These are phyloP conservation scores for Macaca mulatta DNA, from an alignment of 2,113 vertebrate genomes.

Conservation along the genomic window DNA sequence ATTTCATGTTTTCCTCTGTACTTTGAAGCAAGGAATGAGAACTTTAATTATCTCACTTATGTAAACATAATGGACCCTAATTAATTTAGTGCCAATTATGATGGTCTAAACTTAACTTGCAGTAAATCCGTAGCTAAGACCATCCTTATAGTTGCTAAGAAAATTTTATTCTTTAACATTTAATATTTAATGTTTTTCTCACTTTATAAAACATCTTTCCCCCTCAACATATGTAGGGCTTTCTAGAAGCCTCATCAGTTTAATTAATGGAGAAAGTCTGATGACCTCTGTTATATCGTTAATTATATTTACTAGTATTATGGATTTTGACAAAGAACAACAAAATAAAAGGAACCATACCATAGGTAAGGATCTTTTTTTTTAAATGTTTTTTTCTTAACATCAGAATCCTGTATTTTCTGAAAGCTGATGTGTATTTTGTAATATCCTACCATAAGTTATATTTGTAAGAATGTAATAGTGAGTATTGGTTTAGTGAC, in stretches of 20 bases:
- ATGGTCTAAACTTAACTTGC: neutral
- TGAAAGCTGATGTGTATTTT: neutral
- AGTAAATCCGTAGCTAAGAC: neutral
- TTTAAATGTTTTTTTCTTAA: slow-evolving; percentile 7
- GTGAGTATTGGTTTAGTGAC: neutral
- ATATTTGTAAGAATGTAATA: neutral
- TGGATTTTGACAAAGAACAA: neutral
- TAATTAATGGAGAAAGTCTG: slow-evolving; percentile 76
- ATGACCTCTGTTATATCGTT: slow-evolving; percentile 60
- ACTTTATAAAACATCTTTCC: neutral
- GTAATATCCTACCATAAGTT: neutral
- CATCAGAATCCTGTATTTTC: neutral
- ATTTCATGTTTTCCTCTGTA: slow-evolving; percentile 2
- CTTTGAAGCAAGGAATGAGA: slow-evolving; percentile 32
- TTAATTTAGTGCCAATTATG: neutral
- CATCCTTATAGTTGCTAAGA: neutral
- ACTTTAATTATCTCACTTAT: neutral
- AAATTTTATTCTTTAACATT: neutral
- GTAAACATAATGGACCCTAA: neutral
- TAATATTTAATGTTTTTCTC: neutral
- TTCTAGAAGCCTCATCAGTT: slow-evolving; percentile 66
- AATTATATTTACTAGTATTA: slow-evolving; percentile 6
- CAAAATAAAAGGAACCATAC: rapidly evolving
- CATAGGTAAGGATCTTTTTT: slow-evolving; percentile 48
- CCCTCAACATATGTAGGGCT: slow-evolving; percentile 51